These are phyloP conservation scores for Crypturellus undulatus DNA, from an alignment of 2,113 vertebrate species.

Conservation along the genomic window DNA sequence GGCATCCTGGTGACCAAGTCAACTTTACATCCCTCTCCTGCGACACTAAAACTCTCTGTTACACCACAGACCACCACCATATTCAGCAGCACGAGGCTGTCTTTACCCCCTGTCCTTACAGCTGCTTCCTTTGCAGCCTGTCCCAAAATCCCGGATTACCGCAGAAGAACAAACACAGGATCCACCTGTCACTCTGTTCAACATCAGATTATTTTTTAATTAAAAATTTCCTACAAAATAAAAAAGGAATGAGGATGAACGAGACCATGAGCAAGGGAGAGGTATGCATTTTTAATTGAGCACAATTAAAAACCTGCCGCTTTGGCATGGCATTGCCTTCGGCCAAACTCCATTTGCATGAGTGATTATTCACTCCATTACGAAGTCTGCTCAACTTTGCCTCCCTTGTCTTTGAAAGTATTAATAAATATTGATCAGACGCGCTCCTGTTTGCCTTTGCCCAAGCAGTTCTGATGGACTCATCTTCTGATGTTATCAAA, in stretches of 20 bases:
- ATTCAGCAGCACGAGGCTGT: not conserved
- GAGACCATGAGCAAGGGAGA: not conserved
- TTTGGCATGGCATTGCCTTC: slow-evolving; percentile 67
- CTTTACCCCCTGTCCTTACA: not conserved
- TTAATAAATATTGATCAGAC: slow-evolving; percentile 88
- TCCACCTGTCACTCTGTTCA: slow-evolving; percentile 5
- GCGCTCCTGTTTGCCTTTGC: slow-evolving; percentile 79
- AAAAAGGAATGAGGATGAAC: not conserved
- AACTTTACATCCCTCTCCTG: not conserved
- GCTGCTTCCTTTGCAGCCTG: not conserved
- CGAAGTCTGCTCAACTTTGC: slow-evolving; percentile 72
- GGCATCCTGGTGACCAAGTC: not conserved
- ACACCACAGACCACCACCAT: fast-evolving
- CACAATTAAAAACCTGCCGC: slow-evolving; percentile 73
- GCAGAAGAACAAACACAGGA: not conserved
- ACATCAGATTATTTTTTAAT: slow-evolving; percentile 76
- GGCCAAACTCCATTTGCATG: slow-evolving; percentile 77
- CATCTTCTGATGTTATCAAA: slow-evolving; percentile 82
- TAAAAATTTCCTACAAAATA: slow-evolving; percentile 58
- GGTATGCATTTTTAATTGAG: slow-evolving; percentile 74
- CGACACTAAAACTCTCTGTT: not conserved
- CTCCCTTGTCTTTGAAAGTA: slow-evolving; percentile 78
- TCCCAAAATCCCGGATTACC: not conserved
- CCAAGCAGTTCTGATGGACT: slow-evolving; percentile 75
- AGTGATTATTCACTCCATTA: slow-evolving; percentile 79